Base-by-base conservation (phyloP, 92 coral and sea anemone genomes). In the Palythoa grandiflora region DNA sequence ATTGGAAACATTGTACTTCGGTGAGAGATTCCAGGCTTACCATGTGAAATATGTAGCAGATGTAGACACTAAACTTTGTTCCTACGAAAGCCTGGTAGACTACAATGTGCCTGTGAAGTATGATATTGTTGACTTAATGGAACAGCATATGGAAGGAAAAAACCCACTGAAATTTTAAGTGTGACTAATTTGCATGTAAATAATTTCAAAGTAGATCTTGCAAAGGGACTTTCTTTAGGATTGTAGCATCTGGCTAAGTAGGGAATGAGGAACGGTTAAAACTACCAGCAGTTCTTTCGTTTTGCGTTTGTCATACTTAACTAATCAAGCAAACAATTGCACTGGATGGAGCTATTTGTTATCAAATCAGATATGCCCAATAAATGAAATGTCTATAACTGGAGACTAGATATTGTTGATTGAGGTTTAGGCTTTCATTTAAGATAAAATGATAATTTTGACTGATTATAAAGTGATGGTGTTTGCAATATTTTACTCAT, bases 71-170 rank as follows among this genome's bases (percentile, higher is more conserved):
- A 55, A 85, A 48, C 38, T 38, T 16, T 71, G 83, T 72, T 73
- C 75, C 36, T 59, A 52, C 48, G 73, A 38, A 48, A 50, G 87
- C 63, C 78, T 47, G 1, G 38, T 48, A 3, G 78, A 68, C 60
- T 84, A 39, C 76, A 87, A 87, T 77, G 84, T 77, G 35, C 66
- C 89, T 21, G 89, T 76, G 5, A 87, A 77, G 59, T 87, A 77
- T 65, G 89, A 87, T 48, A 57, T 77, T 87, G 85, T 19, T 50
- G 78, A 87, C 72, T 50, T 77, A 55, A 75, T 87, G 66, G 89
- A 87, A 63, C 84, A 87, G 40, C 77, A 76, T 87, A 75, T 63
- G 21, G 77, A 87, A 28, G 85, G 84, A 77, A 61, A 75, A 87
- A 87, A 77, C 54, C 89, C 84, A 47, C 84, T 87, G 54, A 77